Evolutionary conservation across 2,113 vertebrate genomes (phyloP).

Genomic region (Ictalurus punctatus): DNA sequence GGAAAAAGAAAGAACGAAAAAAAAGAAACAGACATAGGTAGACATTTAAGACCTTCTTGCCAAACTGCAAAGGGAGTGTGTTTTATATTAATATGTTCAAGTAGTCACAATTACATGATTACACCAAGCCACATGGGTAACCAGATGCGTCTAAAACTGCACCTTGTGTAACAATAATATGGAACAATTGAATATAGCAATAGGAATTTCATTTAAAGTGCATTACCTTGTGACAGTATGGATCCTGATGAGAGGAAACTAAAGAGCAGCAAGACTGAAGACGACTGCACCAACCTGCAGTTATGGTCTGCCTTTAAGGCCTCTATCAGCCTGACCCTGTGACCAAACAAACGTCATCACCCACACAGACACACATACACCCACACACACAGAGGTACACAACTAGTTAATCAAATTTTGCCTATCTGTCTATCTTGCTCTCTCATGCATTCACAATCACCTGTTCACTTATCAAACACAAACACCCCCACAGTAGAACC

Average conservation of each 20-base stretch:
- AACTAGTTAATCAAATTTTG: conserved; percentile 5
- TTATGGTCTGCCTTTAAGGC: conserved; percentile 43
- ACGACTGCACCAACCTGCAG: conserved; percentile 24
- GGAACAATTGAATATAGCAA: neutral
- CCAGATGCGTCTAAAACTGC: neutral
- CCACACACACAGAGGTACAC: conserved; percentile 19
- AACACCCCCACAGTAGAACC: conserved; percentile 39
- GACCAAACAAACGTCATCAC: conserved; percentile 75
- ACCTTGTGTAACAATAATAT: neutral
- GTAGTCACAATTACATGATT: neutral
- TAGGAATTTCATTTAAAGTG: conserved; percentile 24
- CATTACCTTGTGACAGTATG: conserved; percentile 61
- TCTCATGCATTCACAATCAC: conserved; percentile 27
- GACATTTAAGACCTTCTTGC: neutral
- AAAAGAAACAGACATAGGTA: neutral
- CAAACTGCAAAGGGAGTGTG: neutral
- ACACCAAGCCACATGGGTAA: too few relatives aligned
- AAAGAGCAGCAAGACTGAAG: conserved; percentile 42
- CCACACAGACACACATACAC: conserved; percentile 59
- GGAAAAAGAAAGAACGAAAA: conserved; percentile 43
- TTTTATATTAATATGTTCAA: neutral
- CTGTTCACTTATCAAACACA: conserved; percentile 37
- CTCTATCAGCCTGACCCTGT: conserved; percentile 42
- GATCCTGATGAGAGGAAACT: conserved; percentile 63
- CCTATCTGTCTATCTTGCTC: neutral